Base-by-base conservation (phyloP, 2,888 invertebrate species). In the Yponomeuta sedellus region DNA sequence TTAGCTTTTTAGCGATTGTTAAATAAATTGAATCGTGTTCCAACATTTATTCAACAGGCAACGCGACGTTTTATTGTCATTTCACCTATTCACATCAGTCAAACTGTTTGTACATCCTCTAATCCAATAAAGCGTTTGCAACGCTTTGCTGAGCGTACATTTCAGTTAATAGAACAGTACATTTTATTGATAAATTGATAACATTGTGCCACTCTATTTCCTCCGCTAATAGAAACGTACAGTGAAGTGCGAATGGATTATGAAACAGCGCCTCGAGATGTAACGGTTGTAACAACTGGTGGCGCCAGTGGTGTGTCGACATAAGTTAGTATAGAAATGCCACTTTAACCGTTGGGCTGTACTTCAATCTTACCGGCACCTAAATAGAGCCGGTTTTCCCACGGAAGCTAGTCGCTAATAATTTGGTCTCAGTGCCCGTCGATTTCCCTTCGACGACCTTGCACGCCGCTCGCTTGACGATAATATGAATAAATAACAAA, bases 371-470 rank as follows among this genome's bases (percentile, higher is more conserved):
- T 63, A 10, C 16, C 40, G 44, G 44, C 20, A 20, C 40, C 22
- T 63, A 61, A 44, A 63, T 64, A 57, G 34, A 34, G 58, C n/a
- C 64, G 57, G 56, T 28, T 39, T 64, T 58, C 11, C 59, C 25
- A 12, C 19, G 34, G n/a, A 57, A 20, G 19, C 11, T 5, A 19
- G 20, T 12, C 12, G 39, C 11, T 10, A 59, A 40, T 19, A n/a
- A 20, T 11, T n/a, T 57, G 10, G 56, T n/a, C 16, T 40, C 52
- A 61, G 28, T 20, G 22, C 10, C 12, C 22, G 62, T 81, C 83
- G 81, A 83, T 90, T 90, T 90, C 86, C 90, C 89, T 83, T 88
- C 84, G 79, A 80, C 83, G 88, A 86, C 91, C 90, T 90, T 90
- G 89, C 77, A 77, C 77, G 74, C 72, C 78, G 74, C 77, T 77